Evolutionary conservation across 2,888 invertebrate species (phyloP).

Genomic region (Chrysolina oricalcia): DNA sequence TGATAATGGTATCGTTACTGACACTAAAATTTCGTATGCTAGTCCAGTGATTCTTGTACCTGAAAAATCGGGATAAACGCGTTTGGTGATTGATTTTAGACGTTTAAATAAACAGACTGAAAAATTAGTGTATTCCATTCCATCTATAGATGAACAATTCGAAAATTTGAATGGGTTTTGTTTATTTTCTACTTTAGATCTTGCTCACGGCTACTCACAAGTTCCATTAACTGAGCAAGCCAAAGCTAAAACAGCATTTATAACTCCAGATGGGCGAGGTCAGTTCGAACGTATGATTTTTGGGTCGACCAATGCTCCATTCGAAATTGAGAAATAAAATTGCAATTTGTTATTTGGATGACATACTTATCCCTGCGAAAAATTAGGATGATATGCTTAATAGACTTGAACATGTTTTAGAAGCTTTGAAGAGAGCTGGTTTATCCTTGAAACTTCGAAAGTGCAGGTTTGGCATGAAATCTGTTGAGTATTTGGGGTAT

Average conservation of each 20-base stretch:
- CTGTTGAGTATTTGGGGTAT: slow-evolving; percentile 46
- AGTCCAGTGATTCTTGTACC: no score
- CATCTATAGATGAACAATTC: no score
- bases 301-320: slow-evolving; percentile 45
- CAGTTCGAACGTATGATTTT: slow-evolving; percentile 44
- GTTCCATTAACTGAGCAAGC: neutral
- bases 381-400: slow-evolving; percentile 50
- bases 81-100: no score
- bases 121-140: no score
- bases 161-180: neutral
- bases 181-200: slow-evolving; percentile 1
- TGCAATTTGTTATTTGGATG: slow-evolving; percentile 37
- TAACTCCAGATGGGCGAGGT: no score
- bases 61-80: no score
- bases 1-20: no score
- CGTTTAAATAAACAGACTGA: no score
- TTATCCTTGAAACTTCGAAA: slow-evolving; percentile 63
- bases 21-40: no score
- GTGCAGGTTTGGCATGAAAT: slow-evolving; percentile 54
- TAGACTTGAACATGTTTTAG: slow-evolving; percentile 56
- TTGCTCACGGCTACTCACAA: neutral
- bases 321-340: slow-evolving; percentile 38
- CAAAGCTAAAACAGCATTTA: neutral
- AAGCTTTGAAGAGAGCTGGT: slow-evolving; percentile 52
- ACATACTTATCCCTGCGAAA: no score